Evolutionary conservation across 2,113 vertebrate species (phyloP), one percentile per base, ranked within the genome.

Genomic region (Microcebus ravelobensis): DNA sequence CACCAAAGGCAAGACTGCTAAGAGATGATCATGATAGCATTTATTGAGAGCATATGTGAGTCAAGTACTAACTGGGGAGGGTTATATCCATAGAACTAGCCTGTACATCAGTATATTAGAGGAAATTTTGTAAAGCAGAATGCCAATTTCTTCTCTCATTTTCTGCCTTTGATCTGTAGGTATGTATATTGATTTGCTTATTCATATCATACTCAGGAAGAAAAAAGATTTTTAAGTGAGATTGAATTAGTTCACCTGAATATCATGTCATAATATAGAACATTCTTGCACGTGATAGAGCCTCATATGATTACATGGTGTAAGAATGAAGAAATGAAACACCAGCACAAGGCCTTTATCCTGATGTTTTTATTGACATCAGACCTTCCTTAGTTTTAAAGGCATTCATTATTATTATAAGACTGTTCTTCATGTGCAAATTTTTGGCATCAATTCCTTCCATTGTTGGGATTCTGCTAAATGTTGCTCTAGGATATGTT

Each of bases 101-200:
- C 39, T 59, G 31, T 45, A 10, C 14, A 6, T n/a, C 11, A 42
- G 7, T 34, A 20, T 11, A 6, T 25, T 85, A 48, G 68, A 86
- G 23, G 57, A 91, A 65, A 79, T 31, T 59, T 74, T 77, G 18
- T 29, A 20, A 83, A 83, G 23, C 14, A 83, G 15, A 52, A 61
- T 61, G 25, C 0, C 48, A 59, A 13, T 36, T 55, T 57, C 6
- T 45, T 8, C 6, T 83, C n/a, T 73, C 21, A 45, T 36, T 67
- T 88, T 82, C 34, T 97, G 81, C 39, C 55, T 90, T 94, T 90
- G 84, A 77, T 95, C 14, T 91, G 31, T 61, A 34, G 27, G 4
- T 34, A 31, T 90, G 11, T 55, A 34, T 59, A 31, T 42, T 73
- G 17, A 67, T 68, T 68, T 81, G 13, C 57, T 93, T 94, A 68